Evolutionary conservation across 2,113 vertebrate genomes (phyloP).

Genomic region (Penelope pileata): DNA sequence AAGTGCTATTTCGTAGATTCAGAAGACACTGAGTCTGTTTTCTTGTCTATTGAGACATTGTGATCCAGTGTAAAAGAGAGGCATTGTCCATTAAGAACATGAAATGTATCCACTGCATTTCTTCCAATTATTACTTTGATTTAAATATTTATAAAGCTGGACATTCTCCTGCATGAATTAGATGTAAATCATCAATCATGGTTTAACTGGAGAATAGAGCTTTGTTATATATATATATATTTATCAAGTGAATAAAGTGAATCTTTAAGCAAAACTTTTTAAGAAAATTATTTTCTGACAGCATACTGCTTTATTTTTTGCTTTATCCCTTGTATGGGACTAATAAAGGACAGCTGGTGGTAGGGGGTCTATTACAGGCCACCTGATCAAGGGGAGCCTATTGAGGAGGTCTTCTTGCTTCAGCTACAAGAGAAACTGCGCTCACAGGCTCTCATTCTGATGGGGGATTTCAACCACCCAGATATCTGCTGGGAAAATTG

Average conservation of each 20-base stretch:
- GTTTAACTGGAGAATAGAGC: conserved; percentile 17
- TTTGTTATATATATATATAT: neutral
- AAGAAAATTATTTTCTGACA: neutral
- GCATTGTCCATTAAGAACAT: conserved; percentile 42
- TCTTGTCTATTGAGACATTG: neutral
- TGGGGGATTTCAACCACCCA: too few relatives aligned
- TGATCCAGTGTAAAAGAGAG: conserved; percentile 43
- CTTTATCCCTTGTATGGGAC: neutral
- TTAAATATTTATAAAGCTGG: conserved; percentile 73
- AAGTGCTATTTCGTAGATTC: conserved; percentile 11
- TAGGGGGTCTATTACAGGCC: too few relatives aligned
- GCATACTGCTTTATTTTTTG: neutral
- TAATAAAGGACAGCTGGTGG: too few relatives aligned
- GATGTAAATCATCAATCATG: conserved; percentile 34
- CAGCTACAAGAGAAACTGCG: too few relatives aligned
- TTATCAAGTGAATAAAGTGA: neutral
- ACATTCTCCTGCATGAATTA: conserved; percentile 50
- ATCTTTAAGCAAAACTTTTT: conserved; percentile 12
- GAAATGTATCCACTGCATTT: conserved; percentile 32
- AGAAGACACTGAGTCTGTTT: neutral
- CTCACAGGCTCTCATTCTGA: too few relatives aligned
- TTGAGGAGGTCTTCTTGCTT: too few relatives aligned
- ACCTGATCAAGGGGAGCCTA: too few relatives aligned
- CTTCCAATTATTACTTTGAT: conserved; percentile 53
- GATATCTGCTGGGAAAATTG: too few relatives aligned